phyloP scores from a whole-genome alignment of 2,797 vertebrate species.

The Coccyzus lansbergi region DNA sequence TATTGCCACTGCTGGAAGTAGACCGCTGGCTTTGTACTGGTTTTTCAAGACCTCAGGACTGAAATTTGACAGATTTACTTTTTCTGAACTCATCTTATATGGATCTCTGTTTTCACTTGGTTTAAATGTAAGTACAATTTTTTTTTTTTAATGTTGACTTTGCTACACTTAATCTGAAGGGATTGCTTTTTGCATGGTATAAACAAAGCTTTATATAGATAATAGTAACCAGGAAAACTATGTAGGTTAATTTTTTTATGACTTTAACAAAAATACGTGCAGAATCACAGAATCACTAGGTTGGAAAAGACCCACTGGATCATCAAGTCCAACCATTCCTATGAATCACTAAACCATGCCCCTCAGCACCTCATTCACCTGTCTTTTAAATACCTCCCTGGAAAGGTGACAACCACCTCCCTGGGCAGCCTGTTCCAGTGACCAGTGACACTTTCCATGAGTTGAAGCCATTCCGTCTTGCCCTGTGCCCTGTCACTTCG shows the following conservation, averaged over 20 bases:
- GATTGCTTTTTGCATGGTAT: fast-evolving
- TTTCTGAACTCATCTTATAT: neutral
- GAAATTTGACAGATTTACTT: neutral
- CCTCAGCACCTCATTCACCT: no score
- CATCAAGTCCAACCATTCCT: no score
- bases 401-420: no score
- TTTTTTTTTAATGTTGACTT: neutral
- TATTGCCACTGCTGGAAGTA: neutral
- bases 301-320: no score
- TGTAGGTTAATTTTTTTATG: neutral
- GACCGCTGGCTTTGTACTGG: neutral
- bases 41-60: neutral
- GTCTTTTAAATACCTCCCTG: no score
- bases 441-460: no score
- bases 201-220: neutral
- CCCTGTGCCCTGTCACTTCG: no score
- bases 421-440: no score
- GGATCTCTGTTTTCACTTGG: neutral
- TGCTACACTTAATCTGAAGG: neutral
- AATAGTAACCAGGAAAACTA: neutral
- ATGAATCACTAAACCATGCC: no score
- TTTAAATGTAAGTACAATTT: neutral
- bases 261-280: neutral
- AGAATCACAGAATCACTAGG: no score
- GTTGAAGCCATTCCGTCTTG: no score